phyloP scores from a whole-genome alignment of 2,888 invertebrate genomes.

The Leucophenga montana region DNA sequence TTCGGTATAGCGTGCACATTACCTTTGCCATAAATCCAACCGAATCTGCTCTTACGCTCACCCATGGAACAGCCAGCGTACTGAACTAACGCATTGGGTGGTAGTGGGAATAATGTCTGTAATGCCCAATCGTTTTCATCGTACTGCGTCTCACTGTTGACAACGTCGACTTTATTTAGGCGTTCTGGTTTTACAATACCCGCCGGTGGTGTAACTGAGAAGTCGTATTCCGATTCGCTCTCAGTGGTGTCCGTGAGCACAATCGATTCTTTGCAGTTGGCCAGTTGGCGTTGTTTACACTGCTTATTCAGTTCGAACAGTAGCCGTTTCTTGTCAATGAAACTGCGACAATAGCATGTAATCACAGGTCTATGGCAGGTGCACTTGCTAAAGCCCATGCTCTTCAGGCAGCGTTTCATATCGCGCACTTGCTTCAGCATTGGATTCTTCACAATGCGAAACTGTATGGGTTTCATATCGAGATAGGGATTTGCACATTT shows the following conservation, averaged over 20 bases:
- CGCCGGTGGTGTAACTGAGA: conserved; percentile 82
- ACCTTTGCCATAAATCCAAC: conserved; percentile 55
- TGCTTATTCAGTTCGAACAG: conserved; percentile 75
- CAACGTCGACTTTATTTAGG: conserved; percentile 73
- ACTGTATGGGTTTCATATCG: conserved; percentile 80
- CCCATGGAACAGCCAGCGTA: conserved; percentile 60
- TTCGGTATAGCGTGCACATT: conserved; percentile 46
- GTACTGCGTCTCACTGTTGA: conserved; percentile 79
- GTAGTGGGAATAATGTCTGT: conserved; percentile 55
- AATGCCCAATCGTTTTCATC: conserved; percentile 74
- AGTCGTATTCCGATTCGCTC: conserved; percentile 79
- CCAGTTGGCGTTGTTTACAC: conserved; percentile 54
- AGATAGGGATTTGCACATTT: conserved; percentile 80
- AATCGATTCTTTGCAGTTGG: conserved; percentile 53
- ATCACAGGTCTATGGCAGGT: conserved; percentile 75
- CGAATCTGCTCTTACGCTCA: conserved; percentile 47
- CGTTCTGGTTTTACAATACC: conserved; percentile 79
- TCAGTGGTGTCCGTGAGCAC: conserved; percentile 69
- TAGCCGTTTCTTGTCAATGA: conserved; percentile 73
- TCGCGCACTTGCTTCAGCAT: conserved; percentile 74
- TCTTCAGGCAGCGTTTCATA: conserved; percentile 75
- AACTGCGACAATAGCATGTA: conserved; percentile 66
- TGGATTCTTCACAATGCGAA: conserved; percentile 79
- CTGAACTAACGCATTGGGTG: conserved; percentile 60
- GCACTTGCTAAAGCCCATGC: conserved; percentile 76